A percentile compares a stretch with the other conserved stretches of the same genome.
These are phyloP conservation scores for Neolamprologus devosi DNA, from an alignment of 2,113 vertebrate genomes.

Conservation along the genomic window DNA sequence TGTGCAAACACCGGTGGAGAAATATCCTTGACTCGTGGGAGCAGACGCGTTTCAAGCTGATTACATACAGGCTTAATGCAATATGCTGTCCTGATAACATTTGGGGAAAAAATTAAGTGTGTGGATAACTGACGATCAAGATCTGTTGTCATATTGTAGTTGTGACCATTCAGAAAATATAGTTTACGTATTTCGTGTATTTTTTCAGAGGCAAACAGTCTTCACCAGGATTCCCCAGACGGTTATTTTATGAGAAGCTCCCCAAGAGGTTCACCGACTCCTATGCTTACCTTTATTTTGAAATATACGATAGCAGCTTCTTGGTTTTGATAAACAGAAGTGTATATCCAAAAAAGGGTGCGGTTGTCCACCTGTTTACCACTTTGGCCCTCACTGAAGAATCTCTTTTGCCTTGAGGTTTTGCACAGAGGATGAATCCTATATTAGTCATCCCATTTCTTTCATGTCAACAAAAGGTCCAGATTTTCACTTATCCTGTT, in stretches of 20 bases:
- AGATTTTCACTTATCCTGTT: neutral
- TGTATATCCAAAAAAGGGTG: neutral
- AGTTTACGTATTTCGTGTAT: neutral
- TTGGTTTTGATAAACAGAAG: neutral
- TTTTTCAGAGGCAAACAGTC: neutral
- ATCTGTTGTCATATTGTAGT: too few relatives aligned
- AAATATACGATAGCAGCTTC: neutral
- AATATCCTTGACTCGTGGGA: fast-evolving
- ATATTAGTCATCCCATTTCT: neutral
- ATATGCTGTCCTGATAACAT: neutral
- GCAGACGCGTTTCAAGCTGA: neutral
- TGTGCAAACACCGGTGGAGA: neutral
- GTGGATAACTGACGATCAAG: neutral
- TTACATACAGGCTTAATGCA: neutral
- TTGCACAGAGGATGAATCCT: neutral
- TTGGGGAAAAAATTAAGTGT: neutral
- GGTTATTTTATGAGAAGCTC: fast-evolving
- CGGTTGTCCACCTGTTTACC: neutral
- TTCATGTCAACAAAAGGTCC: neutral
- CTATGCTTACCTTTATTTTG: neutral
- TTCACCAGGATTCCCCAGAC: neutral
- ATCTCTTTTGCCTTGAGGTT: neutral
- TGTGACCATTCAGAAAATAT: neutral
- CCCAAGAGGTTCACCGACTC: neutral
- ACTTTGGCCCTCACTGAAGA: neutral